Base-by-base conservation (phyloP, 2,888 invertebrate species). In the Hydriomena furcata region DNA sequence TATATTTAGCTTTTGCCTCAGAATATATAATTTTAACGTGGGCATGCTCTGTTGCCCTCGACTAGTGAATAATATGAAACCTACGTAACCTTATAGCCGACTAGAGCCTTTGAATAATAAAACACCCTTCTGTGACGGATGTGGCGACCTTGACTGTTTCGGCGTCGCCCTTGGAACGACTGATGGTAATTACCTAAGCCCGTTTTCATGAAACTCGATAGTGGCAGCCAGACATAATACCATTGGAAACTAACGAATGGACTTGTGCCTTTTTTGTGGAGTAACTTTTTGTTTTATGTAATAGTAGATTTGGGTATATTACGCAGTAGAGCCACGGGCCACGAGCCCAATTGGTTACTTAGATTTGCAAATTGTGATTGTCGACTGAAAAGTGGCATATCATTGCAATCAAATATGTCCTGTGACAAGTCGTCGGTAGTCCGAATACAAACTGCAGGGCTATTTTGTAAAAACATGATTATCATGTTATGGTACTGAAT, bases 1-100 rank as follows among this genome's bases (percentile, higher is more conserved):
- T n/a, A n/a, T 78, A 76, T 58, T 32, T 67, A 27, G 63, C 60
- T 68, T 63, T 55, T 49, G 55, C 53, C 52, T 58, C 56, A 60
- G 37, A 48, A 47, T 54, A 30, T 28, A 36, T 36, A 7, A 41
- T 48, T 50, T 50, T 40, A 25, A 57, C 58, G 60, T 59, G 55
- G 53, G 56, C 52, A 56, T 61, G 61, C 38, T 38, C 40, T 43
- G 47, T 38, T 52, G 52, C 57, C 60, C 53, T 60, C 61, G 60
- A 58, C 57, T 56, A 44, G 52, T 55, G 40, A 53, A 59, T 60
- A 59, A 53, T 60, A 55, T 54, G 50, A 55, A 57, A 59, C 59
- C 57, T 61, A 59, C 52, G 59, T 57, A 57, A 56, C 48, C 52
- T 58, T 50, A 51, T 48, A 48, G 52, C 41, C 38, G 41, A 50